Conservation (phyloP, 2,888 invertebrate genomes). For the Apotomis betuletana region DNA sequence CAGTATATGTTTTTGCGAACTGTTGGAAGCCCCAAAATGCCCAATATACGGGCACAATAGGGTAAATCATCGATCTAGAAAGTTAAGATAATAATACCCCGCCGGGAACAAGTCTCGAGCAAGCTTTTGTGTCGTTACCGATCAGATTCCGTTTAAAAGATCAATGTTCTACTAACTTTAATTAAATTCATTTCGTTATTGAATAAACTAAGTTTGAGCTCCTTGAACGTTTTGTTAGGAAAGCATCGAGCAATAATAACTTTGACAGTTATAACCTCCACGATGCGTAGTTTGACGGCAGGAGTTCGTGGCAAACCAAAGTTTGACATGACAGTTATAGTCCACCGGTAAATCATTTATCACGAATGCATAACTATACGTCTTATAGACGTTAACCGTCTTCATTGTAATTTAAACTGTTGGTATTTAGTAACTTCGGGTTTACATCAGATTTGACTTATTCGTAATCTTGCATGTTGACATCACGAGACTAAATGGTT, state of each 20-base stretch:
- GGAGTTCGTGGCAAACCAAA: slow-evolving; percentile 60
- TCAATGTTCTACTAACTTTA: slow-evolving; percentile 59
- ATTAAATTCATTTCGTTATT: slow-evolving; percentile 64
- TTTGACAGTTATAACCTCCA: slow-evolving; percentile 72
- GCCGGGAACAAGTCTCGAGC: slow-evolving; percentile 22
- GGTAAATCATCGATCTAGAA: slow-evolving; percentile 30
- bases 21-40: not conserved
- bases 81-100: slow-evolving; percentile 24
- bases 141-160: slow-evolving; percentile 54
- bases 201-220: slow-evolving; percentile 54
- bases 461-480: too few relatives aligned
- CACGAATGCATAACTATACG: slow-evolving; percentile 47
- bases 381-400: not conserved
- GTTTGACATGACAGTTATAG: slow-evolving; percentile 73
- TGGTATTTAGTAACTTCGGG: too few relatives aligned
- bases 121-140: slow-evolving; percentile 48
- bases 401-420: too few relatives aligned
- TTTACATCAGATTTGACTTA: too few relatives aligned
- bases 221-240: slow-evolving; percentile 55
- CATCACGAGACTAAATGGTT: too few relatives aligned
- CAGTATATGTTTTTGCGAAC: not conserved
- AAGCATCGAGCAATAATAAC: slow-evolving; percentile 67
- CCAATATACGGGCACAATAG: slow-evolving; percentile 18
- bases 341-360: slow-evolving; percentile 60
- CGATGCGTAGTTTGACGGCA: slow-evolving; percentile 59